Conservation (phyloP, 2,797 vertebrate species). For the Rhinichthys osculus region DNA sequence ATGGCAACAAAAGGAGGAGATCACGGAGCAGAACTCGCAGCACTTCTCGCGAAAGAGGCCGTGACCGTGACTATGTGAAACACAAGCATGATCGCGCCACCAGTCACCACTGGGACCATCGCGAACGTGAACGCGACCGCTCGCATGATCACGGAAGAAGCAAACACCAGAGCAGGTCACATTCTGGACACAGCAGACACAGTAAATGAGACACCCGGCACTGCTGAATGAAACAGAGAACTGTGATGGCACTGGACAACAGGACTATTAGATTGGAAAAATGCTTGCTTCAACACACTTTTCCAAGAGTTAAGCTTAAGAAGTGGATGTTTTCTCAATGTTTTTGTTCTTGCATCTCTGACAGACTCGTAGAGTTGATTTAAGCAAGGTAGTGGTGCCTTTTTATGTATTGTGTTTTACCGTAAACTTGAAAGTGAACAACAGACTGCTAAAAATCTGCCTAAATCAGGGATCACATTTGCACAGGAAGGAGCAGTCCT, state of each 20-base stretch:
- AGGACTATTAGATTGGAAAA: constrained; percentile 22
- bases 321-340: constrained; percentile 3
- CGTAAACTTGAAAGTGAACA: constrained; percentile 39
- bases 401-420: constrained; percentile 41
- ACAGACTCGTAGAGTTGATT: constrained; percentile 18
- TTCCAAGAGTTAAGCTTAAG: background rate
- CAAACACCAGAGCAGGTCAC: constrained; percentile 79
- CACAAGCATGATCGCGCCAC: constrained; percentile 79
- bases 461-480: constrained; percentile 49
- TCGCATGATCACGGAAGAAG: constrained; percentile 66
- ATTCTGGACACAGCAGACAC: constrained; percentile 75
- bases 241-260: background rate
- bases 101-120: constrained; percentile 80
- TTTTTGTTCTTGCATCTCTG: constrained; percentile 30
- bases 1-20: constrained; percentile 84
- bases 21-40: constrained; percentile 78
- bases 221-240: background rate
- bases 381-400: constrained; percentile 37
- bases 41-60: constrained; percentile 75
- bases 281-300: constrained; percentile 17
- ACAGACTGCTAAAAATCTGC: constrained; percentile 32
- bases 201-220: background rate
- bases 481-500: constrained; percentile 20
- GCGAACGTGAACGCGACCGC: constrained; percentile 80
- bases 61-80: constrained; percentile 73